These are phyloP conservation scores for western clawed frog (Xenopus tropicalis) DNA, from an alignment of 2,113 vertebrate genomes.

Conservation along the genomic window DNA sequence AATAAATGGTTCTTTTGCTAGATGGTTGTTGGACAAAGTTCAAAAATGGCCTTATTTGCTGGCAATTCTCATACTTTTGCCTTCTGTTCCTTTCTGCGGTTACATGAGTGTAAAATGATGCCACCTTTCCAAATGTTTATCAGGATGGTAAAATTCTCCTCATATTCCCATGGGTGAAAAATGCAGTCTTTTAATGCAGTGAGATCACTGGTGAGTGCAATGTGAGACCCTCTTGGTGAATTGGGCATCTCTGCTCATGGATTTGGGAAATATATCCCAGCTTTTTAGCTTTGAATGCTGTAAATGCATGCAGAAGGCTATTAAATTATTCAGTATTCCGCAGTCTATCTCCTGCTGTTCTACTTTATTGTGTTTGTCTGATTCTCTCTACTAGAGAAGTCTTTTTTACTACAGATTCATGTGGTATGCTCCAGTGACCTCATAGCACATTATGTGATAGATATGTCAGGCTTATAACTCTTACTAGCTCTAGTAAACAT, in stretches of 20 bases:
- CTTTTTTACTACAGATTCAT: neutral
- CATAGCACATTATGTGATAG: no score
- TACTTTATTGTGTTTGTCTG: conserved; percentile 9
- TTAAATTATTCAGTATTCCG: conserved; percentile 61
- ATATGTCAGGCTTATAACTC: no score
- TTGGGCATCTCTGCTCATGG: conserved; percentile 39
- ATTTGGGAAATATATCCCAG: conserved; percentile 49
- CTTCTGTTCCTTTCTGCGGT: conserved; percentile 59
- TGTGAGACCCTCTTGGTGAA: conserved; percentile 35
- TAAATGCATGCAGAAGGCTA: conserved; percentile 60
- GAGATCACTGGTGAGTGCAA: conserved; percentile 50
- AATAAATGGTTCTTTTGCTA: no score
- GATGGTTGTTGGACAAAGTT: neutral
- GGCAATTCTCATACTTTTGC: conserved; percentile 54
- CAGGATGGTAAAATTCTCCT: conserved; percentile 15
- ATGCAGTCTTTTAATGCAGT: conserved; percentile 36
- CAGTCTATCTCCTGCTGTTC: conserved; percentile 23
- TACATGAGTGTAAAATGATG: conserved; percentile 42
- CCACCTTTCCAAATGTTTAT: conserved; percentile 27
- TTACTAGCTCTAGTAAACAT: no score
- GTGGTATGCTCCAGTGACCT: no score
- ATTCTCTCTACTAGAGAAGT: conserved; percentile 7
- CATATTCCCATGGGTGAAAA: conserved; percentile 25
- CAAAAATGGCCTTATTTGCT: neutral
- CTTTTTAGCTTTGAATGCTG: conserved; percentile 52